Evolutionary conservation across 2,797 vertebrate genomes (phyloP).

Genomic region (Scarus forsteni): DNA sequence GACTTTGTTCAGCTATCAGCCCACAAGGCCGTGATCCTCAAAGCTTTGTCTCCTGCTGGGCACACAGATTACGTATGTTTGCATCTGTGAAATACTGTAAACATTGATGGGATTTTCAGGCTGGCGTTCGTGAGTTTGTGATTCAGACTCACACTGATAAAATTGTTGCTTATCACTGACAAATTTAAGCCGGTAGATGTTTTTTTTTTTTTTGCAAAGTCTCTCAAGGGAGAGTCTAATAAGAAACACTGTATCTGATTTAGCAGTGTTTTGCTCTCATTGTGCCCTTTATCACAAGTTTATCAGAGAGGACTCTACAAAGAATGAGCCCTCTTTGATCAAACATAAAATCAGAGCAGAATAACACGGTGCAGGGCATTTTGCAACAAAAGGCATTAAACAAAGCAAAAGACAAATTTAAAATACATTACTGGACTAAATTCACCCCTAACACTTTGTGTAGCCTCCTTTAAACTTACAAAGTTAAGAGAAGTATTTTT

Average conservation of each 20-base stretch:
- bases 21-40: conserved; percentile 3
- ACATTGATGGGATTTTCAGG: not conserved
- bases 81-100: not conserved
- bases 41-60: conserved; percentile 1
- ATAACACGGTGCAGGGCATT: conserved; percentile 16
- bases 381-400: conserved; percentile 16
- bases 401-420: conserved; percentile 7
- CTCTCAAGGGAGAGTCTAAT: conserved; percentile 16
- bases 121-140: conserved; percentile 5
- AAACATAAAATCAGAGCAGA: not conserved
- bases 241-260: conserved; percentile 4
- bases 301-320: conserved; percentile 20
- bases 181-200: conserved; percentile 16
- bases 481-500: not conserved
- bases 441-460: not conserved
- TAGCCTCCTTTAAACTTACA: not conserved
- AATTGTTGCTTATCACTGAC: conserved; percentile 11
- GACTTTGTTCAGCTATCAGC: conserved; percentile 10
- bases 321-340: conserved; percentile 22
- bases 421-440: not conserved
- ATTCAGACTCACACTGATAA: not conserved
- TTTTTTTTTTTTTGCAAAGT: conserved; percentile 7
- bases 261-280: conserved; percentile 18
- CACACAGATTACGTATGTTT: not conserved
- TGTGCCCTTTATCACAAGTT: conserved; percentile 15